phyloP scores from a whole-genome alignment of 2,888 invertebrate genomes.

The Baronia brevicornis region DNA sequence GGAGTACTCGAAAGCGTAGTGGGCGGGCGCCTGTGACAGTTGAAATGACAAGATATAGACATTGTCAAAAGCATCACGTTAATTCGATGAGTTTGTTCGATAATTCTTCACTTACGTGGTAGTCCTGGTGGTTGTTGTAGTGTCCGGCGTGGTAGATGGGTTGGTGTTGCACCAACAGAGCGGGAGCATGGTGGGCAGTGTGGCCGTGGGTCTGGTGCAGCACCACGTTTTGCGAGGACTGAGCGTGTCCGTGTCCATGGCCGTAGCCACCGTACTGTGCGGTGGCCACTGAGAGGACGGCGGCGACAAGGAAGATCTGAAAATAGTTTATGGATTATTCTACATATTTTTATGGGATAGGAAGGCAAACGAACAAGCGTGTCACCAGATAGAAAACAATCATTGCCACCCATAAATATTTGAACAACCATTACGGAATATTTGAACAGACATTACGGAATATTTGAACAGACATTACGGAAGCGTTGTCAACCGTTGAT shows the following conservation, averaged over 20 bases:
- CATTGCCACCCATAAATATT: too few species aligned
- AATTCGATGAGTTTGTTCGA: too few species aligned
- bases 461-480: too few species aligned
- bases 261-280: constrained; percentile 18
- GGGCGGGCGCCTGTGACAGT: constrained; percentile 30
- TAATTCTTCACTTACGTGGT: constrained; percentile 26
- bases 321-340: too few species aligned
- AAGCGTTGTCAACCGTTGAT: too few species aligned
- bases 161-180: constrained; percentile 9
- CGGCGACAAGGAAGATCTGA: constrained; percentile 26
- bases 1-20: constrained; percentile 35
- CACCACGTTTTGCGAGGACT: constrained; percentile 34
- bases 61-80: too few species aligned
- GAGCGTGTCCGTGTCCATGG: constrained; percentile 24
- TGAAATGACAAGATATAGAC: not conserved
- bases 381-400: too few species aligned
- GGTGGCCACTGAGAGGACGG: constrained; percentile 19
- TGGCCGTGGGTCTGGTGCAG: constrained; percentile 35
- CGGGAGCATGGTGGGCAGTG: constrained; percentile 12
- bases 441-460: too few species aligned
- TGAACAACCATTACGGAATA: too few species aligned
- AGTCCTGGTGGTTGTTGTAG: constrained; percentile 23
- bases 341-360: too few species aligned
- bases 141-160: constrained; percentile 16
- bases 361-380: too few species aligned